Evolutionary conservation across 35 echinoderm and acorn worm genomes (phyloP).

Genomic region (Acanthaster planci): DNA sequence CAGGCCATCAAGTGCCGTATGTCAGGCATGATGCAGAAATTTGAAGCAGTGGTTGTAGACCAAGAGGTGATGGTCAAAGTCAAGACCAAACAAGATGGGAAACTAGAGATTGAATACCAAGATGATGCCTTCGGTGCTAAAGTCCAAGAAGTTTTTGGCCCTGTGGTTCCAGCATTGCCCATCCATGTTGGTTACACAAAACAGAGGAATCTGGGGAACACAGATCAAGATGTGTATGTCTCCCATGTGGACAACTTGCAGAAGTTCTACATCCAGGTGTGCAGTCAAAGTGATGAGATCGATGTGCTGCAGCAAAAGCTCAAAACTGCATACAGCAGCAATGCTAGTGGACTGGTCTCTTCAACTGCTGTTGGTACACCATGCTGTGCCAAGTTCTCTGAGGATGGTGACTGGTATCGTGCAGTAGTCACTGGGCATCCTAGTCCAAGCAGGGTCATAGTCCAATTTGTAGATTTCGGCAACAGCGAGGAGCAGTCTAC

Average conservation of each 20-base stretch:
- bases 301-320: constrained; percentile 31
- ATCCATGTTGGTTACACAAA: background rate
- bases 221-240: constrained; percentile 49
- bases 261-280: constrained; percentile 34
- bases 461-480: constrained; percentile 87
- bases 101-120: background rate
- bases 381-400: constrained; percentile 81
- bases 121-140: background rate
- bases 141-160: background rate
- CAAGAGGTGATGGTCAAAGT: constrained; percentile 47
- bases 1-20: constrained; percentile 73
- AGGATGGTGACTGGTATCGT: constrained; percentile 90
- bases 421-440: constrained; percentile 52
- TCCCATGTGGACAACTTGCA: constrained; percentile 63
- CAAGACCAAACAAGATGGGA: constrained; percentile 29
- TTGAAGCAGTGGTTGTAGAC: constrained; percentile 14
- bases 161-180: background rate
- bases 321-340: constrained; percentile 21
- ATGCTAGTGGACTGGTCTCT: constrained; percentile 13
- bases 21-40: background rate
- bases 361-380: constrained; percentile 38
- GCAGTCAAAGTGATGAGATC: constrained; percentile 13
- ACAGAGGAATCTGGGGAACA: background rate
- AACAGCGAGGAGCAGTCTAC: constrained; percentile 71
- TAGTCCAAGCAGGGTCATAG: constrained; percentile 15